Evolutionary conservation across 1,140 invertebrate genomes (phyloP), one percentile per base, ranked within the genome.

Genomic region (Drosophila ohnishii): DNA sequence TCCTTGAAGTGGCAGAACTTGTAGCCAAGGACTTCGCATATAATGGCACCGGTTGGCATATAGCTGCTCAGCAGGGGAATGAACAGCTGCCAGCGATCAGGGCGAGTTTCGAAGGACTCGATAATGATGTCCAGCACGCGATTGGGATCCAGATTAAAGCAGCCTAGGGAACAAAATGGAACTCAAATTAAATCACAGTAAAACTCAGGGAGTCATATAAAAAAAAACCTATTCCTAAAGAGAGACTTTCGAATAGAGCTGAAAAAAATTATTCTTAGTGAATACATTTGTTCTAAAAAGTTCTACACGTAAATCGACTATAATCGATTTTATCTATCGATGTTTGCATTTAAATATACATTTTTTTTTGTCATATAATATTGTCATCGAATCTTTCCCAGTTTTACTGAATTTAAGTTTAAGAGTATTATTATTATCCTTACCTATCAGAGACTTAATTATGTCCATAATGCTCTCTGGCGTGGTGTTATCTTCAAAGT

Each of bases 111-210:
- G 94, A 99, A 99, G 13, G 97, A 97, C 92, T 99, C 98, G 62
- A 99, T 93, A 69, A 99, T 96, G 59, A 99, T 96, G 91, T 99
- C 99, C 65, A 99, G 92, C 0, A 99, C 98, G 87, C 99, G 94
- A 92, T 99, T 99, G 19, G 99, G 99, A 93, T 99, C 99, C 83
- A 99, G 94, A 93, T 99, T 99, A 90, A 99, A 99, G 92, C 98
- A 99, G 88, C 99, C 98, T 98, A 10, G 0, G 19, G 0, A 91
- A 57, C 1, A n/a, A 30, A n/a, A 2, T 30, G 10, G 0, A 47
- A 9, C 1, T 0, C 14, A 1, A 28, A 14, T 47, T 11, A 50
- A 32, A 13, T 11, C 10, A 3, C 14, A 16, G 8, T 30, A 16
- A 9, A 14, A 25, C 7, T 47, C 0, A 13, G 3, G 1, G 19